Evolutionary conservation across 2,113 vertebrate genomes (phyloP), one percentile per base, ranked within the genome.

Genomic region (Podiceps cristatus): DNA sequence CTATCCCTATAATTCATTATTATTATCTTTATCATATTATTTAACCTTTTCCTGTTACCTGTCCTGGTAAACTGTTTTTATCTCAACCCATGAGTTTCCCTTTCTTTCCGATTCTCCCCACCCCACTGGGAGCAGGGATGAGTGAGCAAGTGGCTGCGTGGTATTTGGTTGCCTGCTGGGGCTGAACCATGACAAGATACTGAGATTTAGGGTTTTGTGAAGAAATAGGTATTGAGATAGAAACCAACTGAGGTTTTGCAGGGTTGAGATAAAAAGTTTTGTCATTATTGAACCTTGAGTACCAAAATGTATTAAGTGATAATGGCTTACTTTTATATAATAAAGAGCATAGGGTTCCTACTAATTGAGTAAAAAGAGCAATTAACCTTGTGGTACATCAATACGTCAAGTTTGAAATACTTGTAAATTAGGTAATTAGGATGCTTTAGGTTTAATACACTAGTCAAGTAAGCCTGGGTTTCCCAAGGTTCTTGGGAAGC

Each of bases 401-500:
- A 52, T 58, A 85, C 0, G 0, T 37, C 91, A 88, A 50, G 59
- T 78, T 63, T 71, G 72, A 93, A 91, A 80, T 92, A 94, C 89
- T 96, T 92, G 94, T 86, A 95, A 96, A 96, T 96, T 49, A 86
- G 91, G 44, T 66, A 88, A 95, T 96, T 96, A 86, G 96, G 64
- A 77, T 86, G 83, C 56, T 77, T 71, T 59, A 16, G 22, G 68
- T 80, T 91, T 95, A 20, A 66, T 18, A 16, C 20, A 53, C 5
- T 28, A 63, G 58, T 31, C 40, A 69, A 69, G 85, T 2, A 15
- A 71, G 27, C 24, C 53, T 60, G 40, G 24, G 2, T 42, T 76
- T 64, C 72, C 50, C 50, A 53, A 45, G 50, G 50, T 60, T 15
- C 58, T 14, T 45, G 25, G 33, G 88, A 76, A 79, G 63, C 13